Base-by-base conservation (phyloP, 2,797 vertebrate species). In the Sciurus vulgaris region DNA sequence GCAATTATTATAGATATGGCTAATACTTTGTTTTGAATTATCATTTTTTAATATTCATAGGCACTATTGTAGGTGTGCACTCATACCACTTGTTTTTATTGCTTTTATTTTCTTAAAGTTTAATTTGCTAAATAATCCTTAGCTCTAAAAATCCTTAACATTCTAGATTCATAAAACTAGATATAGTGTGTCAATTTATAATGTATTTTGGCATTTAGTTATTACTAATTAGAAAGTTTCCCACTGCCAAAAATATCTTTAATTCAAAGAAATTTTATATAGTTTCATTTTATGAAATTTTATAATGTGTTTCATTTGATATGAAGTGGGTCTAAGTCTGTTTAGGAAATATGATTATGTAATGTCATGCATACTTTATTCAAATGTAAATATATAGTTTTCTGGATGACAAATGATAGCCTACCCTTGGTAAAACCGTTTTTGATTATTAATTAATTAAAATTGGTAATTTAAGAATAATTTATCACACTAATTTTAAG, bases 361-460 rank as follows among this genome's bases (percentile, higher is more conserved):
- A 76, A n/a, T 79, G 26, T 89, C 33, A 85, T 51, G 54, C n/a
- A 76, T 65, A 10, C 38, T 93, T 93, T 54, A 41, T 77, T 87
- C 41, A 49, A 92, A 54, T 51, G 9, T 49, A 82, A 70, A 30
- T 15, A 78, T 73, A 10, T 85, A 26, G 15, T 44, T 91, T 94
- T 93, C 41, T 65, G 38, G 24, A 61, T 86, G 63, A 69, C 69
- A 72, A 88, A 95, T 69, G 26, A 83, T 73, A 74, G 49, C 18
- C 69, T 59, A 70, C 15, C 35, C 63, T 93, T 89, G 8, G 67
- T 69, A 77, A 44, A 91, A 67, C 9, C 86, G 26, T 89, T 94
- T 95, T 20, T 88, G 14, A 86, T 76, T 91, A 78, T 69, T 69
- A 78, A 90, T 94, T 95, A 93, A 86, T 73, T 89, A 91, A 95